Percentiles rank a stretch among this genome's conserved stretches.
Evolutionary conservation across 2,113 vertebrate genomes (phyloP).

Genomic region (Microtus pennsylvanicus): DNA sequence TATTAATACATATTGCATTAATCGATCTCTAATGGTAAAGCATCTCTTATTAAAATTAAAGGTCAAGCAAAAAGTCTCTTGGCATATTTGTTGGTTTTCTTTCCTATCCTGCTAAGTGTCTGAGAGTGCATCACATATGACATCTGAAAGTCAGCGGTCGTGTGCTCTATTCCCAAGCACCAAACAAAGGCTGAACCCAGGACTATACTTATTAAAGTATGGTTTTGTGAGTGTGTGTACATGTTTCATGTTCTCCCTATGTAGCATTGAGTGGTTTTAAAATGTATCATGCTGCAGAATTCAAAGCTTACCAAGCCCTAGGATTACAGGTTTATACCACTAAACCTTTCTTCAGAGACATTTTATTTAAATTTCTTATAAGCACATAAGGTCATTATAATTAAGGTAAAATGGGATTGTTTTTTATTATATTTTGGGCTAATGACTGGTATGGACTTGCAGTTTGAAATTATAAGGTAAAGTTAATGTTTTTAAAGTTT

Average conservation of each 20-base stretch:
- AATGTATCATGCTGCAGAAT: neutral
- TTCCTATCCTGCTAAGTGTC: neutral
- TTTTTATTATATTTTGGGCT: neutral
- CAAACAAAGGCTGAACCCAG: neutral
- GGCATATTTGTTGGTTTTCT: neutral
- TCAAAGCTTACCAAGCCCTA: neutral
- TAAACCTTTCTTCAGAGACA: neutral
- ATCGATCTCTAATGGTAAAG: neutral
- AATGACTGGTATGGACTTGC: neutral
- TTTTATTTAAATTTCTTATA: neutral
- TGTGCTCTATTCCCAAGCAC: too few species aligned
- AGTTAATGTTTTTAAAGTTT: neutral
- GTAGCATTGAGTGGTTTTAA: neutral
- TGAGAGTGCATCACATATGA: neutral
- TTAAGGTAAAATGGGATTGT: neutral
- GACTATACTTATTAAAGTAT: neutral
- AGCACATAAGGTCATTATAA: neutral
- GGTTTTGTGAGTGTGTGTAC: neutral
- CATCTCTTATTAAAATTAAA: neutral
- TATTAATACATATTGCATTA: neutral
- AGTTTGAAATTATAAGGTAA: neutral
- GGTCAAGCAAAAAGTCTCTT: neutral
- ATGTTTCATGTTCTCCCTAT: neutral
- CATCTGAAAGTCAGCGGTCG: neutral
- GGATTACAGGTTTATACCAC: too few species aligned